Evolutionary conservation across 2,113 vertebrate genomes (phyloP).

Genomic region (Collichthys lucidus): DNA sequence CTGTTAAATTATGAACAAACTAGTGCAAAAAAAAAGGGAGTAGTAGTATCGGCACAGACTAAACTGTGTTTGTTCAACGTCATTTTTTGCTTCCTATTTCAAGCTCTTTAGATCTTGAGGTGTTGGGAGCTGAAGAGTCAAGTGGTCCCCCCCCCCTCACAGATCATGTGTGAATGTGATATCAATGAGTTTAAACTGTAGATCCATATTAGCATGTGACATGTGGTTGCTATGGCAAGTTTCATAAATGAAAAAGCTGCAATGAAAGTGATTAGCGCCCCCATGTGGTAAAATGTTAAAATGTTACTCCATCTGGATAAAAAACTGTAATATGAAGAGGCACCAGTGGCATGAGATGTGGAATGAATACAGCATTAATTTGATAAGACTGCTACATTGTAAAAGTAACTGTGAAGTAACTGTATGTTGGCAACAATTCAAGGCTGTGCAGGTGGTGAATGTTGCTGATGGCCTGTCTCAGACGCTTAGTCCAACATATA

Average conservation of each 20-base stretch:
- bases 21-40: not conserved
- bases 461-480: not conserved
- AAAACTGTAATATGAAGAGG: not conserved
- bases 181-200: not conserved
- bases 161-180: too few species aligned
- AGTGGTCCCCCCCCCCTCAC: not conserved
- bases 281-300: constrained; percentile 37
- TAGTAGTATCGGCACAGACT: not conserved
- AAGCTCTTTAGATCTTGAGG: not conserved
- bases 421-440: not conserved
- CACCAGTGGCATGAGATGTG: not conserved
- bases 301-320: too few species aligned
- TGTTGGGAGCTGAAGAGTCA: not conserved
- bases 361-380: not conserved
- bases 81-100: not conserved
- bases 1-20: not conserved
- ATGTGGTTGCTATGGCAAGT: constrained; percentile 41
- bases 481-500: not conserved
- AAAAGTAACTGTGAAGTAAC: not conserved
- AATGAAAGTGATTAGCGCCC: constrained; percentile 31
- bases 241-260: constrained; percentile 11
- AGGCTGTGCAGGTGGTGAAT: not conserved
- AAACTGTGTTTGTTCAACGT: not conserved
- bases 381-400: not conserved
- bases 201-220: constrained; percentile 22